Conservation (phyloP, 2,797 vertebrate genomes). For the Nyctalus aviator region DNA sequence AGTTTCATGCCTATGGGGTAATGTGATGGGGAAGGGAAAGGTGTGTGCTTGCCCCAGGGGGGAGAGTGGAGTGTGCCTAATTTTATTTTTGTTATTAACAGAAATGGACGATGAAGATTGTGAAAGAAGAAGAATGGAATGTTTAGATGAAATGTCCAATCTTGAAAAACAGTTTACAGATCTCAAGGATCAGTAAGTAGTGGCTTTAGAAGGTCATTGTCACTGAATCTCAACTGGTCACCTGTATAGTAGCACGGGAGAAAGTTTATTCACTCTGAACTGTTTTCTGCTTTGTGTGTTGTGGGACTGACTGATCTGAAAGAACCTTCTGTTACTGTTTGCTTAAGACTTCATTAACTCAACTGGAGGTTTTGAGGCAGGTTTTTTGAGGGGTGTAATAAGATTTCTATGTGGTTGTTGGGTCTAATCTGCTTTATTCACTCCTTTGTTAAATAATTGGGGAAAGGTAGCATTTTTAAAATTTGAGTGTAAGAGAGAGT, state of each 20-base stretch:
- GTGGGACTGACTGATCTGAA: conserved; percentile 19
- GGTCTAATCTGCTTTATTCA: conserved; percentile 15
- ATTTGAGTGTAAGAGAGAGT: conserved; percentile 40
- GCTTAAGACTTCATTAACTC: conserved; percentile 19
- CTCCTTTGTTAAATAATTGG: conserved; percentile 45
- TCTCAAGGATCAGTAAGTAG: conserved; percentile 98
- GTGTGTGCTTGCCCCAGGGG: neutral
- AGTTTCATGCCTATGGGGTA: neutral
- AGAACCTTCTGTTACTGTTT: conserved; percentile 37
- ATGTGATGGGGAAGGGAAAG: neutral
- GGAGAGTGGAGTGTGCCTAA: neutral
- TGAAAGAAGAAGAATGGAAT: conserved; percentile 98
- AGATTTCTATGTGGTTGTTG: conserved; percentile 39
- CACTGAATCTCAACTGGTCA: neutral
- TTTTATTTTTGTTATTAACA: conserved; percentile 83
- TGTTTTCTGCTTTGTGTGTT: conserved; percentile 60
- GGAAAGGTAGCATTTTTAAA: conserved; percentile 29
- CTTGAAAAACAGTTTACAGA: conserved; percentile 99
- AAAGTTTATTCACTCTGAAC: neutral
- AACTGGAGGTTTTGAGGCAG: conserved; percentile 20
- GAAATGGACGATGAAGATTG: conserved; percentile 99
- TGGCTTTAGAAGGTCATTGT: conserved; percentile 36
- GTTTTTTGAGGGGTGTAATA: neutral
- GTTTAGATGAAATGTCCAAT: conserved; percentile 99
- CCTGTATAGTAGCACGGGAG: neutral